Base-by-base conservation (phyloP, 2,797 vertebrate species). In the Xiphophorus birchmanni region DNA sequence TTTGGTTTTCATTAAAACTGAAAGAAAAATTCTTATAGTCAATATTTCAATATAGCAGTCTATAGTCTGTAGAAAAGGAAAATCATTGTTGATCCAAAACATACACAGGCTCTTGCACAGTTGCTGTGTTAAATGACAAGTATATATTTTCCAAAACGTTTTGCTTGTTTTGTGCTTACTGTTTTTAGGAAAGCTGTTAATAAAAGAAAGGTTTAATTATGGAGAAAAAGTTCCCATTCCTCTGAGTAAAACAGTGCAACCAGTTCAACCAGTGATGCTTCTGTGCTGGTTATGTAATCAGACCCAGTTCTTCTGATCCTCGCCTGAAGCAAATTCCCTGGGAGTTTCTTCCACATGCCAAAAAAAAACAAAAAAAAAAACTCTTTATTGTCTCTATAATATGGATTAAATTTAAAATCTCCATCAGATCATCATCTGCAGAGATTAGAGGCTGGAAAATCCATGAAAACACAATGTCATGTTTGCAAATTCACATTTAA, bases 281-380 rank as follows among this genome's bases (percentile, higher is more conserved):
- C n/a, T 10, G 45, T 2, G n/a, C 5, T 21, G 0, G n/a, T 90
- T 90, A 86, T 74, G 84, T 87, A 87, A 91, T 71, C 35, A 37
- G 63, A 56, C 12, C 86, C 84, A 84, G 88, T 90, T 83, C 1
- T 6, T 11, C 74, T 81, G 74, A 89, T 84, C 79, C 73, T 29
- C 15, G 35, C 35, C 76, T 60, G 15, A 32, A 67, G 77, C 72
- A 26, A 76, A 78, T 50, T 83, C 78, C 47, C 40, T 0, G 18
- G 50, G 42, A 78, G 71, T 35, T 50, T 54, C 10, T 71, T 63
- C 40, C 23, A 47, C 1, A 11, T n/a, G 6, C n/a, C 18, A 65
- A 65, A 63, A 37, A 21, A 21, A 40, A 11, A 60, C n/a, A n/a
- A n/a, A 8, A 65, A 4, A 23, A 71, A 44, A 71, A 7, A n/a